Evolutionary conservation across 2,113 vertebrate species (phyloP), one percentile per base, ranked within the genome.

Genomic region (Ceyx cyanopectus): DNA sequence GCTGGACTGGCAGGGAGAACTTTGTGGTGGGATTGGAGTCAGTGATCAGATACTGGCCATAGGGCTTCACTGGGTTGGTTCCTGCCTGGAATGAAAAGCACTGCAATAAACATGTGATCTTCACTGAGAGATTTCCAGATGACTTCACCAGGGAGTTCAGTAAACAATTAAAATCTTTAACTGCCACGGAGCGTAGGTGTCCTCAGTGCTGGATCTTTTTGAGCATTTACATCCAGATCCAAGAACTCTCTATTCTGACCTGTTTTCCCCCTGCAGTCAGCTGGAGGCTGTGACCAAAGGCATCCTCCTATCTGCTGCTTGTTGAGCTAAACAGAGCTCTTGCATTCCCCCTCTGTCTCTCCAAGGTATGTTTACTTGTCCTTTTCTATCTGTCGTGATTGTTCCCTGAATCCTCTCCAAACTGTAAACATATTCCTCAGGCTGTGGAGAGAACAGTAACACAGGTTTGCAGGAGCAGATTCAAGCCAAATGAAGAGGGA

Each of bases 331-430:
- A 86, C 29, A 72, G 62, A 79, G 30, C 26, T 83, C 50, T 83
- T 81, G 40, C 61, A 60, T 67, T 67, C 40, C 29, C 66, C 5
- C 66, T 63, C 41, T 37, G 37, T 19, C 87, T 92, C 80, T 85
- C 76, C 54, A 91, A 95, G 87, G 91, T 93, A 94, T 87, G 74
- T 92, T 94, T 94, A 94, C 66, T 89, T 89, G 84, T 91, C 78
- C 74, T 91, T 81, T 77, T 65, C 14, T 76, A 89, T 92, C 69
- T 79, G 18, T 95, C 89, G 72, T 53, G 84, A 67, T 66, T 89
- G 69, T 84, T 94, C 75, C 84, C 58, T 75, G 89, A 93, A 89
- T 79, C 53, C 61, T 85, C 78, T 95, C 91, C 94, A 94, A 92
- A 87, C 20, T 85, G 84, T 93, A 87, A 94, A 79, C 23, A 87